Evolutionary conservation across 2,113 vertebrate species (phyloP).

Genomic region (Rhynchomys soricoides): DNA sequence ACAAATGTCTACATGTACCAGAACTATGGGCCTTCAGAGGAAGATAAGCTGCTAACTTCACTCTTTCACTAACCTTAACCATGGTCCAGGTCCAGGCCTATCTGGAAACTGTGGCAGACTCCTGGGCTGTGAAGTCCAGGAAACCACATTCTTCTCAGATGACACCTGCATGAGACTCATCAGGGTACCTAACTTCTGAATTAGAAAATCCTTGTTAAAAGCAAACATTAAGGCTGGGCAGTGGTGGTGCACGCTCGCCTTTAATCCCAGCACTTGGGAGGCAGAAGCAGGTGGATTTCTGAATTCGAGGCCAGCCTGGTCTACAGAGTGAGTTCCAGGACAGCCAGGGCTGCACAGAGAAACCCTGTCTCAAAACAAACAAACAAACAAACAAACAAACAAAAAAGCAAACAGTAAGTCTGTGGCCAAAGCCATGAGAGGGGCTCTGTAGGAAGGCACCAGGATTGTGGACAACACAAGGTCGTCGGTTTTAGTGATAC

Average conservation of each 20-base stretch:
- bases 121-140: background rate
- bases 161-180: background rate
- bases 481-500: background rate
- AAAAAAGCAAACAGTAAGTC: background rate
- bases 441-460: background rate
- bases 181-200: background rate
- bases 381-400: too few relatives aligned
- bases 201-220: background rate
- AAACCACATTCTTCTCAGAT: too few relatives aligned
- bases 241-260: too few relatives aligned
- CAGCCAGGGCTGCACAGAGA: too few relatives aligned
- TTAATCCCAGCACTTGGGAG: too few relatives aligned
- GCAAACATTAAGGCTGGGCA: background rate
- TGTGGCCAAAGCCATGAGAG: background rate
- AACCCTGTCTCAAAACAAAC: too few relatives aligned
- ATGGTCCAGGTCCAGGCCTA: too few relatives aligned
- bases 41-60: background rate
- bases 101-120: rapidly evolving
- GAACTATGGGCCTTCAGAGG: background rate
- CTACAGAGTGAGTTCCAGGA: too few relatives aligned
- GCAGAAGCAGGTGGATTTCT: too few relatives aligned
- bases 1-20: background rate
- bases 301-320: too few relatives aligned
- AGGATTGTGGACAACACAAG: background rate
- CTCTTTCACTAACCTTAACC: background rate